A percentile compares a stretch with the other conserved stretches of the same genome.
Evolutionary conservation across 2,888 invertebrate species (phyloP).

Genomic region (Platycnemis pennipes): DNA sequence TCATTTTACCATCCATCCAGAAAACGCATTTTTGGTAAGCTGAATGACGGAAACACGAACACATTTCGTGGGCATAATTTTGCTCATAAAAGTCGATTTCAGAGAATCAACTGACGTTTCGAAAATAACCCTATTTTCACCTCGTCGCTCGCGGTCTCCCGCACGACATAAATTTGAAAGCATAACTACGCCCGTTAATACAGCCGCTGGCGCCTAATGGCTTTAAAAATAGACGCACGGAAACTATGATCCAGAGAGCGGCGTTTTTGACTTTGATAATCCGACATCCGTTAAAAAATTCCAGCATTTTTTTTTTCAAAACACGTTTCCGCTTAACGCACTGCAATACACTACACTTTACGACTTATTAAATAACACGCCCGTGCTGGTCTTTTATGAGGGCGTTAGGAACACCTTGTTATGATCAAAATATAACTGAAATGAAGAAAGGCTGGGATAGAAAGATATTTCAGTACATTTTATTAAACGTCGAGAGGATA

Average conservation of each 20-base stretch:
- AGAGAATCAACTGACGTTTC: no score
- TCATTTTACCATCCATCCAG: no score
- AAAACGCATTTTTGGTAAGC: no score
- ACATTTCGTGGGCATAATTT: no score
- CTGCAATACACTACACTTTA: neutral
- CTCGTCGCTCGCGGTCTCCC: no score
- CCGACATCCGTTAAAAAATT: neutral
- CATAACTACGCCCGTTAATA: neutral
- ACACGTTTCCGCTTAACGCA: neutral
- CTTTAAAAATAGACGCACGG: neutral
- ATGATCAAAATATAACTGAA: neutral
- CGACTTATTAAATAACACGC: neutral
- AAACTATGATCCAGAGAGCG: neutral
- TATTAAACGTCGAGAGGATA: neutral
- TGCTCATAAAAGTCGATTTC: no score
- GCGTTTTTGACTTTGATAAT: neutral
- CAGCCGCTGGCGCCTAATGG: neutral
- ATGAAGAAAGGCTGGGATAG: neutral
- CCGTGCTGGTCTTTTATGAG: neutral
- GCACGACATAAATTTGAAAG: no score
- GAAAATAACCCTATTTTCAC: no score
- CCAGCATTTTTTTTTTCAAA: neutral
- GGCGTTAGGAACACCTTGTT: neutral
- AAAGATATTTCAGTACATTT: neutral
- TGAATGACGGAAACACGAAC: no score